Evolutionary conservation across 2,888 invertebrate species (phyloP).

Genomic region (Xestia ashworthii): DNA sequence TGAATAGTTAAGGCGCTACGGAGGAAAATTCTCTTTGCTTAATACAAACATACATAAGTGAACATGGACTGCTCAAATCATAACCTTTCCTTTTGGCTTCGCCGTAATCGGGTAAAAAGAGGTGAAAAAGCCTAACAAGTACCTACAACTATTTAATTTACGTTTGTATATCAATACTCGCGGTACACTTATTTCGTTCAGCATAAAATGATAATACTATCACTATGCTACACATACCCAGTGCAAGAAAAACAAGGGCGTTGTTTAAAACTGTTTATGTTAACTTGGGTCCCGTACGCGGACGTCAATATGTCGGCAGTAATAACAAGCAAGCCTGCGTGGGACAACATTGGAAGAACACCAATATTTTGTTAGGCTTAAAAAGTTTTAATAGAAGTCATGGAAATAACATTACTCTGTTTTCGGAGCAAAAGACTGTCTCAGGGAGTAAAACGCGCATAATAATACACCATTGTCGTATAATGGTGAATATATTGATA

Average conservation of each 20-base stretch:
- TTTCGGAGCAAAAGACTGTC: constrained; percentile 38
- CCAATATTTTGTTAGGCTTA: constrained; percentile 69
- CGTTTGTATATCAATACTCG: background rate
- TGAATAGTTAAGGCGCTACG: too few relatives aligned
- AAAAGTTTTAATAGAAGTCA: constrained; percentile 74
- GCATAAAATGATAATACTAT: constrained; percentile 43
- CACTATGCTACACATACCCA: constrained; percentile 31
- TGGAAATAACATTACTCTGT: constrained; percentile 63
- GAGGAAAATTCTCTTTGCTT: too few relatives aligned
- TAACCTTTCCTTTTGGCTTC: too few relatives aligned
- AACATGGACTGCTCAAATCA: too few relatives aligned
- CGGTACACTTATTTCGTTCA: constrained; percentile 32
- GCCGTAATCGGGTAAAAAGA: too few relatives aligned
- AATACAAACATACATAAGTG: too few relatives aligned
- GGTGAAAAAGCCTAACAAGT: background rate
- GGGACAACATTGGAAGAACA: constrained; percentile 56
- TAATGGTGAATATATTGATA: constrained; percentile 45
- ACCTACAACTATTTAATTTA: background rate
- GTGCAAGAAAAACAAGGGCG: constrained; percentile 58
- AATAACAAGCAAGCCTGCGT: constrained; percentile 55
- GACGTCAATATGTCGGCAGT: constrained; percentile 49
- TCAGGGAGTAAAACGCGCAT: constrained; percentile 26
- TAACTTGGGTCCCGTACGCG: constrained; percentile 38
- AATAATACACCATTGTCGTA: constrained; percentile 31
- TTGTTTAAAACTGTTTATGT: constrained; percentile 54